Evolutionary conservation across 2,113 vertebrate species (phyloP), one percentile per base, ranked within the genome.

Genomic region (Boulengeromyrus knoepffleri): DNA sequence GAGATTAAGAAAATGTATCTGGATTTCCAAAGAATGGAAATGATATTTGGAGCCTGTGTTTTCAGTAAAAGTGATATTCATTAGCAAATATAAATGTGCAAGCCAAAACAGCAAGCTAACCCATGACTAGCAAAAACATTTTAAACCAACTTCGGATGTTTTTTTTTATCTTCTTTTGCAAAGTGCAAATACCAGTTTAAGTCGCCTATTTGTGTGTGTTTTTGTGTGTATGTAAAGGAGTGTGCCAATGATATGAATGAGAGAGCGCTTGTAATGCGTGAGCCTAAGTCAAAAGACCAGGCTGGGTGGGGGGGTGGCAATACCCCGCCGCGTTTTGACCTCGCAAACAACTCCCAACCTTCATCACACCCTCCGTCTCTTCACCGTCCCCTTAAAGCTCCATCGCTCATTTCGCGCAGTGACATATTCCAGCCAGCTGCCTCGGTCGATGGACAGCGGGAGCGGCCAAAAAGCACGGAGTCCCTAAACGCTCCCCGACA

Each of bases 321-420:
- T 21, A 95, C 94, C 96, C 95, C 95, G 95, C 94, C 92, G 95
- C 93, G 95, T 95, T 96, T 95, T 96, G 96, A 96, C 95, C 95
- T 95, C 94, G 93, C 87, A 95, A 96, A 95, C 95, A 94, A 94
- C 94, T 94, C 93, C 88, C 94, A 93, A 92, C 92, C 93, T 93
- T 92, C 93, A 92, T 90, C 94, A 92, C 91, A 93, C 90, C 89
- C 91, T 89, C 92, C 89, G 86, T 90, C 90, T 62, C 92, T 90
- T 88, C 92, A 89, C 87, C 88, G 47, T 86, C 92, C 50, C 39
- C 85, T 93, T 92, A 93, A 93, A 92, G 91, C 74, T 52, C 46
- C 90, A 90, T 74, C 89, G 85, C 88, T 91, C 89, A 49, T 89
- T 27, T 90, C 88, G 46, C 90, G 39, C 90, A 45, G 83, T 88